A percentile compares a stretch with the other conserved stretches of the same genome.
Evolutionary conservation across 2,888 invertebrate species (phyloP).

Genomic region (Aquatica leii): DNA sequence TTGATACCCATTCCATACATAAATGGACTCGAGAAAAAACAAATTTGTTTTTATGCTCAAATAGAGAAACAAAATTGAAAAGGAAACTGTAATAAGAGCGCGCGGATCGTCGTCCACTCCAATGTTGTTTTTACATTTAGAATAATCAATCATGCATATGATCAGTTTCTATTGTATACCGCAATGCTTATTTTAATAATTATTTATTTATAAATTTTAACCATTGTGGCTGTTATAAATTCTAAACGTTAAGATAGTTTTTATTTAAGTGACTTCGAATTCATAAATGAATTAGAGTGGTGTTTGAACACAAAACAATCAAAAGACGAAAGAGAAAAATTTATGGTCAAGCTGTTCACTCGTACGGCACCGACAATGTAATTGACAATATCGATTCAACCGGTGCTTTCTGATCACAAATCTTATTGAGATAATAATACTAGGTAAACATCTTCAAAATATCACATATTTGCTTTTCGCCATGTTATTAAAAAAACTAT

Average conservation of each 20-base stretch:
- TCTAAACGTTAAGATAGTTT: no score
- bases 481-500: background rate
- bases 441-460: slow-evolving; percentile 49
- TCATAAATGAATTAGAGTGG: no score
- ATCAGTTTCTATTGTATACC: slow-evolving; percentile 47
- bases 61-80: slow-evolving; percentile 59
- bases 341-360: slow-evolving; percentile 49
- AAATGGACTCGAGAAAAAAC: slow-evolving; percentile 59
- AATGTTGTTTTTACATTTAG: slow-evolving; percentile 51
- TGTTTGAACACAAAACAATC: no score
- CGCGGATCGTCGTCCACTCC: slow-evolving; percentile 42
- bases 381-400: slow-evolving; percentile 54
- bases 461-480: slow-evolving; percentile 8
- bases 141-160: slow-evolving; percentile 52
- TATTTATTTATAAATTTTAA: no score
- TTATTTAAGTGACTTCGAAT: no score
- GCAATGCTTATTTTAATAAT: slow-evolving; percentile 6
- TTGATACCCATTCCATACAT: slow-evolving; percentile 45
- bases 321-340: slow-evolving; percentile 28
- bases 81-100: slow-evolving; percentile 56
- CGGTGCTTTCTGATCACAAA: slow-evolving; percentile 48
- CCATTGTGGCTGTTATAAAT: no score
- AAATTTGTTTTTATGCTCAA: slow-evolving; percentile 60
- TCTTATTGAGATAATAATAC: slow-evolving; percentile 57
- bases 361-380: slow-evolving; percentile 55